Conservation (phyloP, 2,797 vertebrate genomes). For the Loris lydekkerianus region DNA sequence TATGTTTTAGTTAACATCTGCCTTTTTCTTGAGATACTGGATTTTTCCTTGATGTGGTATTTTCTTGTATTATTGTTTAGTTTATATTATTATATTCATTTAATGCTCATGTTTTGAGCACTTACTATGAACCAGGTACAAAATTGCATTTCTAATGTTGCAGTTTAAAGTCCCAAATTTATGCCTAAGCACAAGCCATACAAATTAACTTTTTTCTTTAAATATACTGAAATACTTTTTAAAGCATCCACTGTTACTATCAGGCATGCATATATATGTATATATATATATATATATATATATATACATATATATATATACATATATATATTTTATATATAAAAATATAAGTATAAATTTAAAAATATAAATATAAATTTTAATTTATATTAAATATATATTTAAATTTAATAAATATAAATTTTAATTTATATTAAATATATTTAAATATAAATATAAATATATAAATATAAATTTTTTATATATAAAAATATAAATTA, state of each 20-base stretch:
- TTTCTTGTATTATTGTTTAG: not conserved
- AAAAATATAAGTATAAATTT: no score
- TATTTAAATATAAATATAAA: no score
- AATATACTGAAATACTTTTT: not conserved
- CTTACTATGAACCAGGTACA: not conserved
- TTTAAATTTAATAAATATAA: no score
- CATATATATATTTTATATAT: no score
- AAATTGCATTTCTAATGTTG: not conserved
- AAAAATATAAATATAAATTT: no score
- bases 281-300: no score
- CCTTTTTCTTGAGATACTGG: conserved; percentile 1
- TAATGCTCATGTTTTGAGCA: not conserved
- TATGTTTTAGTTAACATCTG: not conserved
- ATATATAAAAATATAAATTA: no score
- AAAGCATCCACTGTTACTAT: not conserved
- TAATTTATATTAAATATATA: no score
- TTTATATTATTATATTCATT: not conserved
- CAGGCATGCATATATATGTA: not conserved
- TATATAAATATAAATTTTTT: no score
- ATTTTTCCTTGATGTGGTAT: conserved; percentile 6
- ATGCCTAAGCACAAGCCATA: conserved; percentile 1
- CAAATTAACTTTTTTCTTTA: not conserved
- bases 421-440: no score
- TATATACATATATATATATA: no score
- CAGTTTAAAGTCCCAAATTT: conserved; percentile 18